phyloP scores from a whole-genome alignment of 1,140 invertebrate genomes.

The Formica exsecta region DNA sequence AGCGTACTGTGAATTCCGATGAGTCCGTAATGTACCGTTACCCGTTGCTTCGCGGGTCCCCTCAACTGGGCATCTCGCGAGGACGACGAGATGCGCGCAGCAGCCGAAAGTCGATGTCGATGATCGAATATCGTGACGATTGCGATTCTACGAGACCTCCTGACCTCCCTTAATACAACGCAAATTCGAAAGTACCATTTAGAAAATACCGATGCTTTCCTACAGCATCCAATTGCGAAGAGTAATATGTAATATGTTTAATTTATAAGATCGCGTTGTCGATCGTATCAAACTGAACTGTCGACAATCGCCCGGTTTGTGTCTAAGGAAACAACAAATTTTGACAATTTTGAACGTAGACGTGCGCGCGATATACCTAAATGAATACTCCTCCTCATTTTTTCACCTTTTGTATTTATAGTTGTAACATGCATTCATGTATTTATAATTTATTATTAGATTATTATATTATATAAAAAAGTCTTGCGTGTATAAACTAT shows the following conservation, averaged over 20 bases:
- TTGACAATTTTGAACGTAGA: constrained; percentile 32
- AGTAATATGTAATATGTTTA: not conserved
- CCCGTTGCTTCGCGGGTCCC: constrained; percentile 79
- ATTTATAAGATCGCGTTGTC: not conserved
- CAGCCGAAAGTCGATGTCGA: constrained; percentile 53
- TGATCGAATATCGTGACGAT: not conserved
- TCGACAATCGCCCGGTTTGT: not conserved
- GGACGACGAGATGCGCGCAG: constrained; percentile 51
- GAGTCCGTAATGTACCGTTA: constrained; percentile 84
- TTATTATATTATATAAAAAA: constrained; percentile 50
- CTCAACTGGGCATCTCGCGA: constrained; percentile 77
- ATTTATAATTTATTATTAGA: constrained; percentile 79
- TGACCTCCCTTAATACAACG: not conserved
- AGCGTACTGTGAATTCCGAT: constrained; percentile 83
- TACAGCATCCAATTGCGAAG: not conserved
- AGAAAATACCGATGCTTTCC: not conserved
- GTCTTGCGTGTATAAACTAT: not conserved
- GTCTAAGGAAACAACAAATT: constrained; percentile 9
- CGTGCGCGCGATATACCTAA: constrained; percentile 2
- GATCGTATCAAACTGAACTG: not conserved
- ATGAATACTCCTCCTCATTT: constrained; percentile 52
- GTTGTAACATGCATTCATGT: constrained; percentile 72
- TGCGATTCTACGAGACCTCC: not conserved
- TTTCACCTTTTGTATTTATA: constrained; percentile 71
- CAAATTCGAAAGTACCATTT: not conserved